Conservation (phyloP, 2,797 vertebrate species). For the Danio albolineatus region DNA sequence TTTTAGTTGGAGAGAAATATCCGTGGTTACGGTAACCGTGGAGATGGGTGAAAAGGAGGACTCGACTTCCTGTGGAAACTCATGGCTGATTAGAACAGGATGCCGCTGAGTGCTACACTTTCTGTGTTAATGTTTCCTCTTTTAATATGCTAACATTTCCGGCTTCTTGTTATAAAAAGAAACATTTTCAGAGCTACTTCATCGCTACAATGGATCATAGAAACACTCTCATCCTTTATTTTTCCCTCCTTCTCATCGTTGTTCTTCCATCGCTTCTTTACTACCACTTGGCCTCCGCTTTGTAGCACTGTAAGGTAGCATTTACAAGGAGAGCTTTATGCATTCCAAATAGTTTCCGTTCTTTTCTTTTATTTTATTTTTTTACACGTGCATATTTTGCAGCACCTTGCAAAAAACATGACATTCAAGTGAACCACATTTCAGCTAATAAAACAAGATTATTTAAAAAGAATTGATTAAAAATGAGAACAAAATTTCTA, state of each 20-base stretch:
- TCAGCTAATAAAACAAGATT: not conserved
- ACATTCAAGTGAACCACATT: not conserved
- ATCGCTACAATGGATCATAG: conserved; percentile 59
- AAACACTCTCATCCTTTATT: conserved; percentile 39
- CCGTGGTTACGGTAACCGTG: conserved; percentile 63
- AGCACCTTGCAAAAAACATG: not conserved
- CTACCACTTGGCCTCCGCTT: conserved; percentile 32
- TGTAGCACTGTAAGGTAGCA: not conserved
- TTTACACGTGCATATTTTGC: not conserved
- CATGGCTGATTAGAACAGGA: conserved; percentile 54
- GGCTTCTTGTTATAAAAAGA: conserved; percentile 74
- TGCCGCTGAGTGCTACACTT: conserved; percentile 53
- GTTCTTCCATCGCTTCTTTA: conserved; percentile 62
- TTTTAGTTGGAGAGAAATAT: conserved; percentile 55
- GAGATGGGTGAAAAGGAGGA: conserved; percentile 57
- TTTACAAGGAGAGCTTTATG: not conserved
- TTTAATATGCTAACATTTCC: conserved; percentile 52
- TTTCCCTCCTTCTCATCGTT: conserved; percentile 40
- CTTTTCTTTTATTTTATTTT: too few species aligned
- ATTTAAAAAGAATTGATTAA: too few species aligned
- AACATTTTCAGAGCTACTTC: conserved; percentile 75
- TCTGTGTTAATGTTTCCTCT: conserved; percentile 38
- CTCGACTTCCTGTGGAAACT: conserved; percentile 56
- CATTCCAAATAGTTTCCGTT: not conserved
- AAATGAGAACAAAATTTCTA: too few species aligned